phyloP scores from a whole-genome alignment of 2,888 invertebrate genomes.

The Linyphia triangularis region DNA sequence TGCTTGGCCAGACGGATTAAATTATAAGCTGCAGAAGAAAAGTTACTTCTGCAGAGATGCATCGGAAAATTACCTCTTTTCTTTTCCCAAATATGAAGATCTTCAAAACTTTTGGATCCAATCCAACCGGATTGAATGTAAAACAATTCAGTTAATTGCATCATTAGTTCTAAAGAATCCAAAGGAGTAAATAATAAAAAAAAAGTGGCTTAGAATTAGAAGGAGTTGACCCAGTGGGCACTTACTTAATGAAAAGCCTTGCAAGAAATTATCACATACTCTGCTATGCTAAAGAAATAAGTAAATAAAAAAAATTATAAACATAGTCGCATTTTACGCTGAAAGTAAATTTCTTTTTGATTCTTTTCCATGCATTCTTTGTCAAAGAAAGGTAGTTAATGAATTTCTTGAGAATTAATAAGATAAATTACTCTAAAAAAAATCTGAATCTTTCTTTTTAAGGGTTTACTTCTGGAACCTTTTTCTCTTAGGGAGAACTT shows the following conservation, averaged over 20 bases:
- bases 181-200: background rate
- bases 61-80: constrained; percentile 11
- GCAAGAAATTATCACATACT: constrained; percentile 28
- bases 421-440: constrained; percentile 2
- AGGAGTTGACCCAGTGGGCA: constrained; percentile 38
- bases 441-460: background rate
- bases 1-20: background rate
- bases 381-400: background rate
- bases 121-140: constrained; percentile 46
- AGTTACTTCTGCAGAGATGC: constrained; percentile 5
- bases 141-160: constrained; percentile 64
- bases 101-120: constrained; percentile 40
- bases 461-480: too few relatives aligned
- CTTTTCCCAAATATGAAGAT: constrained; percentile 23
- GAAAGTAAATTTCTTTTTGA: constrained; percentile 2
- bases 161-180: constrained; percentile 49
- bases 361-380: background rate
- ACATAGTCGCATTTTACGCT: background rate
- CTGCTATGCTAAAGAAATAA: background rate
- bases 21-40: background rate
- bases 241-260: constrained; percentile 45
- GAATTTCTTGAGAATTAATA: constrained; percentile 14
- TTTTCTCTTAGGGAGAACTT: background rate
- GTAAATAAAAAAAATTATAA: constrained; percentile 5
- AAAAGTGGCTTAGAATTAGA: constrained; percentile 12